phyloP scores from a whole-genome alignment of 2,113 vertebrate genomes.

The Junco hyemalis region DNA sequence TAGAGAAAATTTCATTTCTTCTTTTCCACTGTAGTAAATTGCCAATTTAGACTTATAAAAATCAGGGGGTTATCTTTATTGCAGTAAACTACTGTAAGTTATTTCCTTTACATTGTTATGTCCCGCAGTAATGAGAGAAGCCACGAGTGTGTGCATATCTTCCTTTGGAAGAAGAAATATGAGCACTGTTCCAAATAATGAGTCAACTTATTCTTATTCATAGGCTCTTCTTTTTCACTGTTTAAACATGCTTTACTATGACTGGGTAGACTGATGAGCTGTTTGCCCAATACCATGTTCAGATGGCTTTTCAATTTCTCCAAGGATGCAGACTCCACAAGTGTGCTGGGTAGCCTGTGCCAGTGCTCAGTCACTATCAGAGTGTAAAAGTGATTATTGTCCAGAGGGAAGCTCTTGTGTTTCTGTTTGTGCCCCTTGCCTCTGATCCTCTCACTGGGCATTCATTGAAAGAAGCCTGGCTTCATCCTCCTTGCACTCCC shows the following conservation, averaged over 20 bases:
- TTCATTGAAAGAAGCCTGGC: not conserved
- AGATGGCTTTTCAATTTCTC: not conserved
- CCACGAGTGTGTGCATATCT: not conserved
- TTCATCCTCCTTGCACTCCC: not conserved
- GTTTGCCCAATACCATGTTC: not conserved
- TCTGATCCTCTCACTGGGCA: not conserved
- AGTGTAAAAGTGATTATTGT: not conserved
- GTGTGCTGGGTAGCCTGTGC: not conserved
- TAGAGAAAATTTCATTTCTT: conserved; percentile 7
- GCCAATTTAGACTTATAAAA: conserved; percentile 27
- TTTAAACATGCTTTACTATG: not conserved
- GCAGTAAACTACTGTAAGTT: conserved; percentile 4
- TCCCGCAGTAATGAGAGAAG: not conserved
- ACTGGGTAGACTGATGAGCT: not conserved
- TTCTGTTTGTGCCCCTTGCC: not conserved
- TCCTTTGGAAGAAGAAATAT: not conserved
- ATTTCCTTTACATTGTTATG: not conserved
- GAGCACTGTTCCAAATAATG: not conserved
- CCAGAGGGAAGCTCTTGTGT: not conserved
- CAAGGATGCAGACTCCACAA: not conserved
- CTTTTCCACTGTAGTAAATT: conserved; percentile 8
- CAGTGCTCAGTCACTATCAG: not conserved
- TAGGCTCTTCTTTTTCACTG: not conserved
- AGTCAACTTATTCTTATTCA: not conserved
- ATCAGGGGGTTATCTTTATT: conserved; percentile 1